Base-by-base conservation (phyloP, 2,888 invertebrate species). In the Apodemia duryi region DNA sequence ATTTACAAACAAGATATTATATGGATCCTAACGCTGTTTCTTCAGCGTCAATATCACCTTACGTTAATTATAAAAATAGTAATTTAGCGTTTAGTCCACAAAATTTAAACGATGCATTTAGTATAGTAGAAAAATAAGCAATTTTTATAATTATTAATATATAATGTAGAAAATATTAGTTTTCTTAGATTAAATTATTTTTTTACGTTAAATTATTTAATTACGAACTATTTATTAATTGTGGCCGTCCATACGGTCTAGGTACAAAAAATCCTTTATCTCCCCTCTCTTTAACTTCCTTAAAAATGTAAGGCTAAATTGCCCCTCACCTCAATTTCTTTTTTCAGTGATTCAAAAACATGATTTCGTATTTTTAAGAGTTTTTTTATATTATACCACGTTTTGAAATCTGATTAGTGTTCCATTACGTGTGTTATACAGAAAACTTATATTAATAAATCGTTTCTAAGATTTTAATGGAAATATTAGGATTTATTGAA, bases 81-180 rank as follows among this genome's bases (percentile, higher is more conserved):
- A 91, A 92, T 67, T 77, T 91, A 79, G 91, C 91, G 2, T 91
- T 90, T 62, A 91, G 88, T 71, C 90, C 91, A 11, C 91, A 92
- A 74, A 91, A 91, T 67, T 72, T 90, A n/a, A 91, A 91, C 65
- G 90, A 91, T 71, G 90, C 83, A 63, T 92, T 91, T 78, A 88
- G 90, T 79, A 84, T 87, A 83, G 76, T 85, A 13, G 81, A 64
- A 32, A 46, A 6, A 85, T 69, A 81, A 83, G 69, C 79, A 77
- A 65, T 52, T 62, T 61, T 61, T 38, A 61, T 35, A 67, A 38
- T 35, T 43, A 29, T 60, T 29, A 63, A 61, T 51, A 43, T 63
- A 10, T 38, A 43, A n/a, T 28, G 49, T 28, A 51, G 28, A 13
- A 21, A 41, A 63, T 49, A 29, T 64, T 46, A 61, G 38, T 64